These are phyloP conservation scores for Arctopsyche grandis DNA, from an alignment of 1,140 invertebrate species.

Conservation along the genomic window DNA sequence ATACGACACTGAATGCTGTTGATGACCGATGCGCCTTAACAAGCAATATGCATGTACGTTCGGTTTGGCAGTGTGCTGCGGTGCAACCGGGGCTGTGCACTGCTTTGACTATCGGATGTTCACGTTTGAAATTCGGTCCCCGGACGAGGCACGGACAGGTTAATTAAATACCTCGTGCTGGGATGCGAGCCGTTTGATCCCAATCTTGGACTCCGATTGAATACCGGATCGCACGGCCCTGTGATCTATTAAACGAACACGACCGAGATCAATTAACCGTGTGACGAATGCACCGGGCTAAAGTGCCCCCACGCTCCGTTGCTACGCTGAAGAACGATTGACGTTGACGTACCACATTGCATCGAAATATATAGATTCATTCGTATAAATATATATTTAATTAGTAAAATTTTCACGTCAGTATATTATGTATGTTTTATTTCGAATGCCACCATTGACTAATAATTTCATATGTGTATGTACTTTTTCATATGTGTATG, in stretches of 20 bases:
- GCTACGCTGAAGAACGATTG: not conserved
- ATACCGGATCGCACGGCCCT: not conserved
- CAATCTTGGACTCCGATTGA: not conserved
- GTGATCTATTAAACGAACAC: not conserved
- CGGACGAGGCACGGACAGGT: not conserved
- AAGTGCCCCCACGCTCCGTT: not conserved
- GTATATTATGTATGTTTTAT: too few species aligned
- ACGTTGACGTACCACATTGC: too few species aligned
- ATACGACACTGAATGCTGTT: too few species aligned
- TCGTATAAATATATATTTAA: too few species aligned
- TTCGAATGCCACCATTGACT: too few species aligned
- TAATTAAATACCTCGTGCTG: slow-evolving; percentile 22
- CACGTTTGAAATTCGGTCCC: not conserved
- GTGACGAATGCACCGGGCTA: not conserved
- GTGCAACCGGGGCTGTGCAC: not conserved
- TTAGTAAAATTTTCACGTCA: too few species aligned
- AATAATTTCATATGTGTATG: too few species aligned
- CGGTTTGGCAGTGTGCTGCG: not conserved
- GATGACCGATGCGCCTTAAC: too few species aligned
- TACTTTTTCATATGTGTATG: too few species aligned
- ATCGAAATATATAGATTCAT: too few species aligned
- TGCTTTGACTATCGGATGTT: not conserved
- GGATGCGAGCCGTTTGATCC: slow-evolving; percentile 3
- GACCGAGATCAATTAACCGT: not conserved
- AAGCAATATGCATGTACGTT: not conserved